Percentiles rank a stretch among this genome's conserved stretches.
Evolutionary conservation across 2,888 invertebrate genomes (phyloP).

Genomic region (Oscheius myriophilus): DNA sequence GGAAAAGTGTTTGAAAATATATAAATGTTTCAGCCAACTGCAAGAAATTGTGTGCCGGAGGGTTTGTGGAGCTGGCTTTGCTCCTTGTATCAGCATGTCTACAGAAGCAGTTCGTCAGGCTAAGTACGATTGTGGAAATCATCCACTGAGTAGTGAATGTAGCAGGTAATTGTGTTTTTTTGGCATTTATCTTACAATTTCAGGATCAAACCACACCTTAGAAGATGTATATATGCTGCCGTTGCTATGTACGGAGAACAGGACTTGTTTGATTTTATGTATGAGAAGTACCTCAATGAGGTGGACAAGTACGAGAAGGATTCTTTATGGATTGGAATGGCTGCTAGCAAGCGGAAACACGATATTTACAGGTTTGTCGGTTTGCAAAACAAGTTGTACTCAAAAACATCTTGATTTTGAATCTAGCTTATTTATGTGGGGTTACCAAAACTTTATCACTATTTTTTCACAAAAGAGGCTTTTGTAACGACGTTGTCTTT

Average conservation of each 20-base stretch:
- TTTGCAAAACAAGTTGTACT: not conserved
- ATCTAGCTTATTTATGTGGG: too few species aligned
- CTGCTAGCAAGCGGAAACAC: not conserved
- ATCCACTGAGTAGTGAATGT: slow-evolving; percentile 35
- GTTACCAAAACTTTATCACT: too few species aligned
- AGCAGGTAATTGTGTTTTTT: slow-evolving; percentile 33
- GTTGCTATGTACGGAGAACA: slow-evolving; percentile 47
- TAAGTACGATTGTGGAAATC: slow-evolving; percentile 34
- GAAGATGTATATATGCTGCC: slow-evolving; percentile 42
- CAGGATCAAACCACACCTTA: slow-evolving; percentile 46
- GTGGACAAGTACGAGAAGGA: slow-evolving; percentile 1
- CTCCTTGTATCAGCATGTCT: slow-evolving; percentile 46
- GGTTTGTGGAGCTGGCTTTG: slow-evolving; percentile 47
- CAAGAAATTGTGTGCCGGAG: slow-evolving; percentile 22
- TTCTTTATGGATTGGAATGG: slow-evolving; percentile 17
- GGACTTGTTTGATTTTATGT: slow-evolving; percentile 52
- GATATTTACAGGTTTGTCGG: slow-evolving; percentile 18
- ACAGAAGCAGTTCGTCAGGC: slow-evolving; percentile 35
- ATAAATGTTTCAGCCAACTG: slow-evolving; percentile 15
- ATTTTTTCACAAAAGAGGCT: too few species aligned
- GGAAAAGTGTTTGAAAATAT: not conserved
- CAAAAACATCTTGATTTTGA: too few species aligned
- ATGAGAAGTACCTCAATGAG: slow-evolving; percentile 36
- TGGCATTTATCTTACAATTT: slow-evolving; percentile 5
- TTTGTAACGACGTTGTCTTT: too few species aligned